Percentiles rank a stretch among this genome's conserved stretches.
Conservation (phyloP, 2,113 vertebrate species). For the Grammomys surdaster region DNA sequence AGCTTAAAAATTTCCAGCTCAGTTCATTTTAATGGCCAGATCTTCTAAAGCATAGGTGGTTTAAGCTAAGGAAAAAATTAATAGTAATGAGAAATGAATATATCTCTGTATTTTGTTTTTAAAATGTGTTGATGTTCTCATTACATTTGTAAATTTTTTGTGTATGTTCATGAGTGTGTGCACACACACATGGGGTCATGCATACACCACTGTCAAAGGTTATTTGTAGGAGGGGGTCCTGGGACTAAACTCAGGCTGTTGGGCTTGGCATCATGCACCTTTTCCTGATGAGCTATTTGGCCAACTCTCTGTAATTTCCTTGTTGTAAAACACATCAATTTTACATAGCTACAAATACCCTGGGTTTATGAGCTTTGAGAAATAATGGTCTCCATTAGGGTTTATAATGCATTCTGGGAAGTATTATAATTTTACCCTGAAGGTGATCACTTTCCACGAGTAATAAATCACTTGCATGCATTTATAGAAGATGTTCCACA, state of each 20-base stretch:
- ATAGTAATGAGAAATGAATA: conserved; percentile 17
- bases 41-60: neutral
- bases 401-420: neutral
- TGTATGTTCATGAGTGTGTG: neutral
- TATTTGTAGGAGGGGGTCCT: neutral
- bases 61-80: conserved; percentile 13
- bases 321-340: conserved; percentile 46
- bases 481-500: conserved; percentile 23
- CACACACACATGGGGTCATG: neutral
- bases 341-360: conserved; percentile 41
- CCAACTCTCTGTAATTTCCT: conserved; percentile 43
- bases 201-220: no score
- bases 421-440: conserved; percentile 7
- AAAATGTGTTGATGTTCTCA: neutral
- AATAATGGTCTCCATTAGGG: conserved; percentile 62
- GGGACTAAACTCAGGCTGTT: neutral
- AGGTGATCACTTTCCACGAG: conserved; percentile 31
- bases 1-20: neutral
- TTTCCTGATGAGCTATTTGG: neutral
- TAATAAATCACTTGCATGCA: conserved; percentile 29
- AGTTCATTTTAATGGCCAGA: neutral
- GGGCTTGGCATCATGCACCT: neutral
- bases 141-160: neutral
- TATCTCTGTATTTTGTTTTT: neutral
- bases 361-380: conserved; percentile 61